Conservation (phyloP, 2,888 invertebrate species). For the Parapristionchus giblindavisi region DNA sequence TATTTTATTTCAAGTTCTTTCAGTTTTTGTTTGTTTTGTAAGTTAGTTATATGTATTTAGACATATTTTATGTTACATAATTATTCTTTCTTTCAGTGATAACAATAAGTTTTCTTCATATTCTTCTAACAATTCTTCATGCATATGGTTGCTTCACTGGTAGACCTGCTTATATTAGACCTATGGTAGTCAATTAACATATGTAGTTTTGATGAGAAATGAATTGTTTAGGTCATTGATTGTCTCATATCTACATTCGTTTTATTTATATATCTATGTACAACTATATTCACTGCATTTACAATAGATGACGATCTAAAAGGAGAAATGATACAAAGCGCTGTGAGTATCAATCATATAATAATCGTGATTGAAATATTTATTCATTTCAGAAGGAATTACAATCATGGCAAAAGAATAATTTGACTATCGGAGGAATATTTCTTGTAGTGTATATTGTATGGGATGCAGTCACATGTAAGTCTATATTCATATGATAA, state of each 20-base stretch:
- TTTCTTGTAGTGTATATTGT: conserved; percentile 29
- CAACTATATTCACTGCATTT: background rate
- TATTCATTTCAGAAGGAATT: conserved; percentile 6
- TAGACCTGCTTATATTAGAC: conserved; percentile 29
- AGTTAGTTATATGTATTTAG: too few species aligned
- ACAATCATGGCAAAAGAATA: conserved; percentile 1
- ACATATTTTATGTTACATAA: background rate
- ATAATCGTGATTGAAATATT: background rate
- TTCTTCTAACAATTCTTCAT: conserved; percentile 26
- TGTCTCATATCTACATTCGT: background rate
- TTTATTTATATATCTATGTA: background rate
- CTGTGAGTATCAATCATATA: background rate
- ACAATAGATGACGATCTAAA: background rate
- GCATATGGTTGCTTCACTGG: conserved; percentile 34
- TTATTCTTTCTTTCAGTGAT: conserved; percentile 12
- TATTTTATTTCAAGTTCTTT: too few species aligned
- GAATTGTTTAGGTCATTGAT: background rate
- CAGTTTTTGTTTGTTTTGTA: too few species aligned
- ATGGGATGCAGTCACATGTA: conserved; percentile 34
- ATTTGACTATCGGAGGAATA: conserved; percentile 12
- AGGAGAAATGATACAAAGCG: background rate
- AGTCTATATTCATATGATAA: background rate
- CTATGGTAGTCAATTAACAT: too few species aligned
- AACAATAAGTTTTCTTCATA: conserved; percentile 19
- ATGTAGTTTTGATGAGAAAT: background rate